phyloP scores from a whole-genome alignment of 2,888 invertebrate species.

The Scaptomyza flava region DNA sequence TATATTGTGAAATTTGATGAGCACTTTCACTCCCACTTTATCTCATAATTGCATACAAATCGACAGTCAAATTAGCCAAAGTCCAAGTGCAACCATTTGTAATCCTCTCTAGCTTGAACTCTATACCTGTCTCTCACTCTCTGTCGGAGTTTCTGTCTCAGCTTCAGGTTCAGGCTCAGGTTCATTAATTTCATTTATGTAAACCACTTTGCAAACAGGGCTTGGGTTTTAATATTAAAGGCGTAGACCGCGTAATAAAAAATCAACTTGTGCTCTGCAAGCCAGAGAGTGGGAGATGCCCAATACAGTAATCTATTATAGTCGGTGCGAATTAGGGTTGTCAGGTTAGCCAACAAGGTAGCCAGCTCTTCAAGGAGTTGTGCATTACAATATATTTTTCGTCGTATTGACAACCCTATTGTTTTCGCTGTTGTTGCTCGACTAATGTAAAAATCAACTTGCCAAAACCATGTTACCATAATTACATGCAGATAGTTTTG shows the following conservation, averaged over 20 bases:
- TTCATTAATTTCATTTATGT: slow-evolving; percentile 76
- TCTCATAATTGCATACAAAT: slow-evolving; percentile 80
- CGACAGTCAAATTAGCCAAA: slow-evolving; percentile 72
- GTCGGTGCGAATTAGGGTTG: slow-evolving; percentile 4
- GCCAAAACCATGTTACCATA: slow-evolving; percentile 81
- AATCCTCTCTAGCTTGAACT: slow-evolving; percentile 41
- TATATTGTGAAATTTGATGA: slow-evolving; percentile 44
- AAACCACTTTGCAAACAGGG: slow-evolving; percentile 67
- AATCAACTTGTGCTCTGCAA: slow-evolving; percentile 65
- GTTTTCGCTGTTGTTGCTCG: too few relatives aligned
- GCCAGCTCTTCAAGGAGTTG: neutral
- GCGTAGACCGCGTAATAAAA: slow-evolving; percentile 79
- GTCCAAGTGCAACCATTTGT: slow-evolving; percentile 58
- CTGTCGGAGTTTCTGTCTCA: too few relatives aligned
- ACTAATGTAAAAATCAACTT: slow-evolving; percentile 50
- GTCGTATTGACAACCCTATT: slow-evolving; percentile 51
- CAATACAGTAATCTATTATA: neutral
- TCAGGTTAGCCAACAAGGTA: slow-evolving; percentile 13
- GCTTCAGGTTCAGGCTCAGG: slow-evolving; percentile 7
- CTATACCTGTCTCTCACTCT: neutral
- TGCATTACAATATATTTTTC: neutral
- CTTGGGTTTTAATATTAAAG: slow-evolving; percentile 75
- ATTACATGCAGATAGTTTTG: slow-evolving; percentile 80
- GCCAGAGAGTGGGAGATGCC: slow-evolving; percentile 52
- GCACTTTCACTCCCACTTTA: slow-evolving; percentile 60